Evolutionary conservation across 2,797 vertebrate species (phyloP).

Genomic region (Mormyrus proboscirostris): DNA sequence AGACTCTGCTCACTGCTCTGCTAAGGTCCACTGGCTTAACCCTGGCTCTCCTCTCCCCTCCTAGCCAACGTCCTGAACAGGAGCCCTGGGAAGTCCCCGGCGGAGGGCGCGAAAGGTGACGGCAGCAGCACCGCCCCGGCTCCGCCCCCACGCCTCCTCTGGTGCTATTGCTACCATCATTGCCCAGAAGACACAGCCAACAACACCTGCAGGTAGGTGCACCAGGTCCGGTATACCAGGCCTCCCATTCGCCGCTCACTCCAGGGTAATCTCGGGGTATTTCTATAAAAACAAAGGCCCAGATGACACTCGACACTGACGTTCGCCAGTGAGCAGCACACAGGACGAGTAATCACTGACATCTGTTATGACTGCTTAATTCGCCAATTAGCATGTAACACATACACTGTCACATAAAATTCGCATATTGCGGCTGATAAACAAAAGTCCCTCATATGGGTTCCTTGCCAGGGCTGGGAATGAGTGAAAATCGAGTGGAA

Average conservation of each 20-base stretch:
- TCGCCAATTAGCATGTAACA: slow-evolving; percentile 14
- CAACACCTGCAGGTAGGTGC: slow-evolving; percentile 82
- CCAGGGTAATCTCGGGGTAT: background rate
- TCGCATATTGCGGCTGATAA: background rate
- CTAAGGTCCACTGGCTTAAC: background rate
- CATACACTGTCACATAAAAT: slow-evolving; percentile 14
- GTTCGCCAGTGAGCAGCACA: background rate
- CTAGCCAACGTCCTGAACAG: slow-evolving; percentile 74
- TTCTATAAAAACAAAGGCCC: slow-evolving; percentile 19
- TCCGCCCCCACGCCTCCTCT: slow-evolving; percentile 70
- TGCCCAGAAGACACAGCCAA: slow-evolving; percentile 87
- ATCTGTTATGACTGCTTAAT: slow-evolving; percentile 17
- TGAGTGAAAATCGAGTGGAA: background rate
- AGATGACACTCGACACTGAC: background rate
- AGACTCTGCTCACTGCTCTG: background rate
- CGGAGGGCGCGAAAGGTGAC: slow-evolving; percentile 68
- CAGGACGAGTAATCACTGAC: slow-evolving; percentile 7
- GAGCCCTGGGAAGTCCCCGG: slow-evolving; percentile 72
- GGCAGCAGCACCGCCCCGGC: slow-evolving; percentile 68
- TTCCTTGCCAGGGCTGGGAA: background rate
- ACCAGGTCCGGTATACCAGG: background rate
- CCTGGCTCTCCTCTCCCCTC: background rate
- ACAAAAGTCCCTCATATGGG: background rate
- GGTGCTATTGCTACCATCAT: slow-evolving; percentile 86
- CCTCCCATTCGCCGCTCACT: background rate